A percentile compares a stretch with the other conserved stretches of the same genome.
phyloP scores from a whole-genome alignment of 2,113 vertebrate species.

The Python bivittatus region DNA sequence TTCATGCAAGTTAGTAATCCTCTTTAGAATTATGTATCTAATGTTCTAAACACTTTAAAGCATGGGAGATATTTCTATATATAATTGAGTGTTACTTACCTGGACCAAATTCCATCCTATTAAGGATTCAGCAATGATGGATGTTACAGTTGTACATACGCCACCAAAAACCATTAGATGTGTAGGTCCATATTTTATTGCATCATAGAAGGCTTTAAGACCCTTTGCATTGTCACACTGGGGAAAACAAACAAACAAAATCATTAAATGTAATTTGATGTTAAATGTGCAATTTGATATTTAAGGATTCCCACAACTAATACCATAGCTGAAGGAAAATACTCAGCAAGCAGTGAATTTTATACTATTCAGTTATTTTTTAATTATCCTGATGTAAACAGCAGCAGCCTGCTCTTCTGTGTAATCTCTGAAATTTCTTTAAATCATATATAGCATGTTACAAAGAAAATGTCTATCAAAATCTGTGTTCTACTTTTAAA shows the following conservation, averaged over 20 bases:
- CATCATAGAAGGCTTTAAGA: constrained; percentile 97
- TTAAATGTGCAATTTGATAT: background rate
- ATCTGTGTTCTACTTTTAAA: background rate
- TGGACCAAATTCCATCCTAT: constrained; percentile 98
- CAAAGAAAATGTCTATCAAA: background rate
- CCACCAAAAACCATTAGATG: constrained; percentile 99
- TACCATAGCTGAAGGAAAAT: background rate
- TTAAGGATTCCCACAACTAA: background rate
- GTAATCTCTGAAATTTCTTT: background rate
- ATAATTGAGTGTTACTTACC: constrained; percentile 75
- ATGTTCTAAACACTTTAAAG: background rate
- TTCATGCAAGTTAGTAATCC: background rate
- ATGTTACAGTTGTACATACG: constrained; percentile 96
- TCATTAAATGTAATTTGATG: background rate
- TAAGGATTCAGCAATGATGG: constrained; percentile 96
- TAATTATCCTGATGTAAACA: background rate
- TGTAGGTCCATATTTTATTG: constrained; percentile 98
- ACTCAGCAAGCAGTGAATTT: background rate
- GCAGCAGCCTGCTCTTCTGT: background rate
- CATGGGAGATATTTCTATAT: background rate
- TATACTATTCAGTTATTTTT: background rate
- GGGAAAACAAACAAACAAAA: constrained; percentile 37
- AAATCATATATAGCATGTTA: background rate
- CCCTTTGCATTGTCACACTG: constrained; percentile 99
- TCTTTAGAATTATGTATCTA: background rate